Evolutionary conservation across 2,113 vertebrate genomes (phyloP), one percentile per base, ranked within the genome.

Genomic region (Candoia aspera): DNA sequence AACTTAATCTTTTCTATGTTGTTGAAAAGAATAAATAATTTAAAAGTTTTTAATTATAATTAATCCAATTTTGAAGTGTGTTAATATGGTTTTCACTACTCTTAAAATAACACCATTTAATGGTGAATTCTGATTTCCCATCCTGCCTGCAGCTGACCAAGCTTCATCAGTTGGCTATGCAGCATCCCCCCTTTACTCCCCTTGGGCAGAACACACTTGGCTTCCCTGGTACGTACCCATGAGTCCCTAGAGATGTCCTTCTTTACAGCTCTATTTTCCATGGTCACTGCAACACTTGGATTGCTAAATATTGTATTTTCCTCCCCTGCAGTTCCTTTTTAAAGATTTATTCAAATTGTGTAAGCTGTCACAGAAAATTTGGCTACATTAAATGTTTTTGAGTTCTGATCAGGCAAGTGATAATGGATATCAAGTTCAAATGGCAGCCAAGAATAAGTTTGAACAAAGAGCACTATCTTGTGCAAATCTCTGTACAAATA

Each of bases 91-190:
- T 86, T 98, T 98, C 97, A 98, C 97, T 98, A 98, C 98, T 98
- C 98, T 42, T 98, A 98, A 98, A 98, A 98, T 99, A 98, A 99
- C 98, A 98, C 98, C 97, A 97, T 98, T 98, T 99, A 98, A 98
- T 98, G 98, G 98, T 98, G 99, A 99, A 98, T 98, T 99, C 98
- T 99, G 99, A 99, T 98, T 98, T 98, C 98, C 98, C 98, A 98
- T 99, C 98, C 98, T 99, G 98, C 98, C 98, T 98, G 98, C 98
- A 99, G 98, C 98, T 99, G 98, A 99, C 98, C 98, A 99, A 99
- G 98, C 98, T 99, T 98, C 98, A 99, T 98, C 98, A 99, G 98
- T 98, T 99, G 98, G 98, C 98, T 99, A 98, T 99, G 98, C 98
- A 99, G 98, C 98, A 99, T 98, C 98, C 98, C 98, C 98, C 98